A percentile compares a stretch with the other conserved stretches of the same genome.
Evolutionary conservation across 2,113 vertebrate genomes (phyloP).

Genomic region (Chlamydotis undulata): DNA sequence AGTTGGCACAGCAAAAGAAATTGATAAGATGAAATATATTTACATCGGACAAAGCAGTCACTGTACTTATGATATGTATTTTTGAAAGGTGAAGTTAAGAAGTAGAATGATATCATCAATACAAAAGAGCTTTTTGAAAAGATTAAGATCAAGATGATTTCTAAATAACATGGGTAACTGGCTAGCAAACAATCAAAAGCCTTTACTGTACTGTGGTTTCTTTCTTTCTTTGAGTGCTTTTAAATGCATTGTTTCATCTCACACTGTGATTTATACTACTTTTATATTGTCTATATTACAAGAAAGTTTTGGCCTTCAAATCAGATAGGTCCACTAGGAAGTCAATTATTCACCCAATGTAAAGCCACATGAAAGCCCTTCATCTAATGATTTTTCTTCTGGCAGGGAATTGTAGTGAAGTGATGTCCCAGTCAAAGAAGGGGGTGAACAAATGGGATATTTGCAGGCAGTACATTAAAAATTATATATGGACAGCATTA

Average conservation of each 20-base stretch:
- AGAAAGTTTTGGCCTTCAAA: slow-evolving; percentile 20
- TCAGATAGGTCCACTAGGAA: not conserved
- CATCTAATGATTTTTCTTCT: not conserved
- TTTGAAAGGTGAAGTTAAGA: slow-evolving; percentile 9
- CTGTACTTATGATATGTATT: not conserved
- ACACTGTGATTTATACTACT: slow-evolving; percentile 19
- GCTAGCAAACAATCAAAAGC: slow-evolving; percentile 26
- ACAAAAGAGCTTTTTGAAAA: not conserved
- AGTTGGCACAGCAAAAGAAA: not conserved
- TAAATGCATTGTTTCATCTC: not conserved
- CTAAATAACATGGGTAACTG: slow-evolving; percentile 24
- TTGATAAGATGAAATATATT: not conserved
- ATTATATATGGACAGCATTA: not conserved
- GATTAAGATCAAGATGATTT: slow-evolving; percentile 1
- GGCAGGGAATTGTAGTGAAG: not conserved
- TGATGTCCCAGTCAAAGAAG: not conserved
- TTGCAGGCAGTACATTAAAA: not conserved
- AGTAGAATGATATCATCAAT: not conserved
- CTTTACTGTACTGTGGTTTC: not conserved
- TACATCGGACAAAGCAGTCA: not conserved
- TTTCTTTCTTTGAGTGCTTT: not conserved
- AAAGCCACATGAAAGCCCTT: not conserved
- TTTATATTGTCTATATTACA: not conserved
- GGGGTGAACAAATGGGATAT: not conserved
- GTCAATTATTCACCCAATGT: not conserved